Evolutionary conservation across 2,113 vertebrate species (phyloP), one percentile per base, ranked within the genome.

Genomic region (Sorex fumeus): DNA sequence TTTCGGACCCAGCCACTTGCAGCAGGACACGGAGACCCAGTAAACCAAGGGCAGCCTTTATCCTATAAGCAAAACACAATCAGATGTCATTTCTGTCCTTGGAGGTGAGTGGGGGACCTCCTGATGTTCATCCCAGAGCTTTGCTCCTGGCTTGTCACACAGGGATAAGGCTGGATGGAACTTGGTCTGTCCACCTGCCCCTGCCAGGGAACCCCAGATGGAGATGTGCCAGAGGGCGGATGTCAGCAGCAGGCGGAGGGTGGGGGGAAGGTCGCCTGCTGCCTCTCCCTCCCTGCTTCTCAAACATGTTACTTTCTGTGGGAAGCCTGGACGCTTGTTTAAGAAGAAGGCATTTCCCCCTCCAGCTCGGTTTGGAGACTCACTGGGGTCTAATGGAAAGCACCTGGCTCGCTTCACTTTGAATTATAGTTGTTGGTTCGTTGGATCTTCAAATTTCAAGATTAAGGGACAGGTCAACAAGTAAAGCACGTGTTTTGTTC

Each of bases 21-120:
- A 53, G 83, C 88, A 40, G 27, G 77, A 70, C n/a, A 43, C 36
- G 23, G 67, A 67, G 53, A 88, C 74, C 32, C 40, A 45, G 0
- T 25, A 60, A 66, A 67, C 57, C 76, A 82, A 95, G 95, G 90
- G 53, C 88, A 81, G 19, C 77, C 86, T 75, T 90, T 40, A 7
- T 78, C 69, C 67, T 64, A 27, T 60, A 78, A 67, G 62, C 40
- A 67, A 90, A 81, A 36, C 4, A 0, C 76, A 13, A 77, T 84
- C 6, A 9, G 67, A 45, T 27, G 40, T 34, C 47, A 30, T 28
- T 13, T 92, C 83, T 72, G 88, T 93, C 92, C 92, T 96, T 94
- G 77, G 69, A 66, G 25, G 69, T 74, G 50, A 90, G 62, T 3
- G 19, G n/a, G 23, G 77, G 57, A n/a, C 10, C 0, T 50, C 47